Evolutionary conservation across 2,888 invertebrate genomes (phyloP), one percentile per base, ranked within the genome.

Genomic region (Rhamphomyia laevipes): DNA sequence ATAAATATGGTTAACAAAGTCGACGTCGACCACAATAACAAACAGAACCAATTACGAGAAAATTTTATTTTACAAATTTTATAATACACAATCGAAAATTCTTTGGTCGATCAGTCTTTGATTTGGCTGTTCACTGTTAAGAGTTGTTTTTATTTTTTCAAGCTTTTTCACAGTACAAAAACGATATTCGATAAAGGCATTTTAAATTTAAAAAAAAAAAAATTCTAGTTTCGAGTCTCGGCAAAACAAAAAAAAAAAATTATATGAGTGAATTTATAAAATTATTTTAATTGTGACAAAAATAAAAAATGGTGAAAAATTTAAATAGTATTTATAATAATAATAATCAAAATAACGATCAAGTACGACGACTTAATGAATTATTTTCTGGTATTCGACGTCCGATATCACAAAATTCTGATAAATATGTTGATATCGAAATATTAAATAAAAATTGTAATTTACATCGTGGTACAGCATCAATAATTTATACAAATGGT

Each of bases 341-440:
- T 18, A 37, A n/a, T 15, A 15, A 37, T 16, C n/a, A n/a, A n/a
- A n/a, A 37, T 15, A 42, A 42, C 15, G 42, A 42, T 12, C 23
- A 21, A 23, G 42, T 42, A 23, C 21, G 42, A 21, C 21, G 27
- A 42, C n/a, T 42, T 15, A 42, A 42, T 42, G 27, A 42, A 27
- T 42, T 23, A 23, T 42, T 42, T 42, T 13, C 27, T 21, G 42
- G 21, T 15, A 21, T 21, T 15, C 21, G 23, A 18, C 27, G 23
- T 5, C 42, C 15, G 15, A 4, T 10, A 15, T 42, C 42, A 42
- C 23, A 27, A 27, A 27, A 27, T 27, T 27, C 23, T n/a, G n/a
- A 13, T 21, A 42, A 42, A 42, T 42, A 42, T 27, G 42, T 42
- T 42, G 42, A 42, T 42, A 42, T 42, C 27, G 42, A 42, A 27